Base-by-base conservation (phyloP, 2,888 invertebrate species). In the Cheilosia grossa region DNA sequence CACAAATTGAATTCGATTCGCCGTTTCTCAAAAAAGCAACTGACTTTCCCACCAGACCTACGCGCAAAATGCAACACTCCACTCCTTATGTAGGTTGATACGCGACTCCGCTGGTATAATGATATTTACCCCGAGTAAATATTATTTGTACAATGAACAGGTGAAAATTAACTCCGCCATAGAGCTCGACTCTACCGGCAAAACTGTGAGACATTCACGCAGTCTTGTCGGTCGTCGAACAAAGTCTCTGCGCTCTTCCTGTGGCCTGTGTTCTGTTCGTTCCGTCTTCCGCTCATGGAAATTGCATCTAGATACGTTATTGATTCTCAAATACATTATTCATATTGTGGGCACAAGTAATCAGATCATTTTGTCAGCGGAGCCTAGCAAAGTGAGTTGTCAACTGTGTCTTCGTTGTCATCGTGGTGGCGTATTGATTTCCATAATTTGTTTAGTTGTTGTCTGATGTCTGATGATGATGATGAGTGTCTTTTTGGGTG, bases 241-340 rank as follows among this genome's bases (percentile, higher is more conserved):
- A 33, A 59, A 44, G 51, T 44, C 58, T 21, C 17, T 40, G 21
- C 13, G 2, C 5, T 30, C 13, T 72, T 37, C 37, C 51, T 61
- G 64, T 64, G 37, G 51, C 19, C 6, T 78, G 56, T 63, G 30
- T 17, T 13, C 13, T 1, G 13, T 33, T 15, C 3, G 5, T 15
- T n/a, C 15, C 30, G n/a, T 59, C 51, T 64, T 64, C 69, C 63
- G 61, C 64, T 77, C 70, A 77, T 67, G 72, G 81, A 81, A 81
- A 81, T 81, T 85, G 85, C 85, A 85, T 81, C 85, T 81, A 75
- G 75, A 85, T 85, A 81, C 85, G 75, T 85, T 85, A 85, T 81
- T 85, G 85, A 77, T 77, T 85, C 72, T 77, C 81, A 67, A 72
- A 85, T 85, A 85, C 85, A 85, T 85, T 81, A 85, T 81, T 85